Conservation (phyloP, 2,113 vertebrate genomes). For the Oreochromis niloticus region DNA sequence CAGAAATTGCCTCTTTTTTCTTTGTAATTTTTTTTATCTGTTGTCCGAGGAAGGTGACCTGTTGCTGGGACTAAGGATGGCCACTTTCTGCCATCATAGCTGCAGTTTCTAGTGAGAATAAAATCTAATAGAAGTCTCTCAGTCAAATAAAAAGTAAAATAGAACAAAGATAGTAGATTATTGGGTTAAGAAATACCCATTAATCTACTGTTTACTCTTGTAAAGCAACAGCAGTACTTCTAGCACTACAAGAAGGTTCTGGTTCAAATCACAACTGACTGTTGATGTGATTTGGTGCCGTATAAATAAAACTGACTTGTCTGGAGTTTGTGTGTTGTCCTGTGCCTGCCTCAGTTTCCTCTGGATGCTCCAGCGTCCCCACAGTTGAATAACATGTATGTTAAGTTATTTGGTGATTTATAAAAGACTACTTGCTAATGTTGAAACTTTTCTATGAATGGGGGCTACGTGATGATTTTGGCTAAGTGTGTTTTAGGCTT, state of each 20-base stretch:
- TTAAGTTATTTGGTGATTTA: not conserved
- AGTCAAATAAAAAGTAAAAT: not conserved
- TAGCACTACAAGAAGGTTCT: not conserved
- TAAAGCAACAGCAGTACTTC: not conserved
- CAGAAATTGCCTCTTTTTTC: not conserved
- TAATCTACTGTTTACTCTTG: not conserved
- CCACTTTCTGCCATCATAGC: not conserved
- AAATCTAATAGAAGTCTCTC: not conserved
- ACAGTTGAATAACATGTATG: not conserved
- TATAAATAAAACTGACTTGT: not conserved
- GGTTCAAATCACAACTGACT: not conserved
- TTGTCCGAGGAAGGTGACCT: slow-evolving; percentile 36
- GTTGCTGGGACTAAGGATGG: not conserved
- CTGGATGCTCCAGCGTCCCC: not conserved
- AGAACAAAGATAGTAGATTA: too few species aligned
- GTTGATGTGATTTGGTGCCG: not conserved
- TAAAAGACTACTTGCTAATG: not conserved
- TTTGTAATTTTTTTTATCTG: not conserved
- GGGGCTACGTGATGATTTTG: fast-evolving
- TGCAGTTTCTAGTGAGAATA: not conserved
- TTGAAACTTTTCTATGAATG: not conserved
- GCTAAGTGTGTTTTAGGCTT: not conserved
- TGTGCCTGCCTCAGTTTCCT: not conserved
- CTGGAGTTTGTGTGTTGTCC: not conserved
- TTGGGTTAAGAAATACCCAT: not conserved